phyloP scores from a whole-genome alignment of 2,888 invertebrate genomes.

The Zygothrica quintamaculata region DNA sequence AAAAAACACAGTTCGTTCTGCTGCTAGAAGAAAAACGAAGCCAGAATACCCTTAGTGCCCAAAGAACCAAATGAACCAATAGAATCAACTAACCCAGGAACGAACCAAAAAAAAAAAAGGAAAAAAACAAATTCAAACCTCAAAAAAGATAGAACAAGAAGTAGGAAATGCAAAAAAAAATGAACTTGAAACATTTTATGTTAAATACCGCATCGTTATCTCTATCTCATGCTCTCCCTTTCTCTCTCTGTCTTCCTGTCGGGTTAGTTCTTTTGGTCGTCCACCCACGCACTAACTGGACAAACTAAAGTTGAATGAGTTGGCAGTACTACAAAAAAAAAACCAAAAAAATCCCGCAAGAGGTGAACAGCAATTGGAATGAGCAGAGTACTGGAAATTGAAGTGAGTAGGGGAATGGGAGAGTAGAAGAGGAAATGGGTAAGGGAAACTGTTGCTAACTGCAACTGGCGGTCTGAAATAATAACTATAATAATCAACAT shows the following conservation, averaged over 20 bases:
- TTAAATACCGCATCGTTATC: conserved; percentile 64
- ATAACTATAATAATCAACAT: conserved; percentile 76
- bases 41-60: conserved; percentile 11
- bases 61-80: not conserved
- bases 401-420: not conserved
- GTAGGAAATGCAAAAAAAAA: not conserved
- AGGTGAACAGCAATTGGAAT: conserved; percentile 12
- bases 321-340: too few species aligned
- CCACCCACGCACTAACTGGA: not conserved
- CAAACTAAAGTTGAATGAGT: conserved; percentile 21
- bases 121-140: not conserved
- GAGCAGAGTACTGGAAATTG: conserved; percentile 1
- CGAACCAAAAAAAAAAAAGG: not conserved
- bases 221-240: not conserved
- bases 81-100: not conserved
- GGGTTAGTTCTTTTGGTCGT: too few species aligned
- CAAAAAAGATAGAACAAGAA: not conserved
- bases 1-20: conserved; percentile 50
- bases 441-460: conserved; percentile 46
- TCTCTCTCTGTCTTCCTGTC: not conserved
- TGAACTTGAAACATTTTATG: conserved; percentile 32
- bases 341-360: conserved; percentile 42
- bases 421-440: not conserved
- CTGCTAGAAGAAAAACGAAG: conserved; percentile 8
- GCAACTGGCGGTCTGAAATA: conserved; percentile 58